Conservation (phyloP, 2,888 invertebrate species). For the Drosophila neonasuta region DNA sequence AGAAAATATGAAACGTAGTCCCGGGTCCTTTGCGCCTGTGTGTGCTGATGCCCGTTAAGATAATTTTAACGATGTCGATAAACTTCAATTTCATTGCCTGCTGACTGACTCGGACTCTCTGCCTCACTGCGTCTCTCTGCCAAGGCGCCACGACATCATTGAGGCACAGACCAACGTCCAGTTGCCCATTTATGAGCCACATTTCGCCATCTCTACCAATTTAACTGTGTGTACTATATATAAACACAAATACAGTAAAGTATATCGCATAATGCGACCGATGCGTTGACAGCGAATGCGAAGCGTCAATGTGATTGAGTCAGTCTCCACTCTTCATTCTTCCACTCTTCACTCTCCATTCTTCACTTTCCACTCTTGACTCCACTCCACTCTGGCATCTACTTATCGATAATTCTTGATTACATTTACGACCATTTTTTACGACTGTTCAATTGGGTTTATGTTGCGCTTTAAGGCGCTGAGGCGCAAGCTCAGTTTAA, state of each 20-base stretch:
- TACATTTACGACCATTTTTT: conserved; percentile 40
- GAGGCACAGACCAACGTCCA: conserved; percentile 11
- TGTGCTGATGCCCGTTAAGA: conserved; percentile 71
- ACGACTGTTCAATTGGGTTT: neutral
- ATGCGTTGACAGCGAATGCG: conserved; percentile 47
- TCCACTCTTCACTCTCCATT: neutral
- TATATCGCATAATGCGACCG: conserved; percentile 58
- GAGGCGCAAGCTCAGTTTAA: neutral
- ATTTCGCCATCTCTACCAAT: conserved; percentile 47
- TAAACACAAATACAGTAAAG: neutral
- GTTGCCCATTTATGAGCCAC: conserved; percentile 53
- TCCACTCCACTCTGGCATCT: conserved; percentile 10
- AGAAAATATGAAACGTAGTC: conserved; percentile 35
- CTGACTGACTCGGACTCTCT: conserved; percentile 35
- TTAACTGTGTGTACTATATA: conserved; percentile 51
- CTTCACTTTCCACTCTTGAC: no score
- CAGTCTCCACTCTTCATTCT: neutral
- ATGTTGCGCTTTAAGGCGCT: neutral
- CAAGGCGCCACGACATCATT: neutral
- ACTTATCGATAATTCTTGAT: conserved; percentile 64
- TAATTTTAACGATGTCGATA: conserved; percentile 77
- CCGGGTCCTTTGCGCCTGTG: conserved; percentile 31
- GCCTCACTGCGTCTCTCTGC: no score
- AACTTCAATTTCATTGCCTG: conserved; percentile 76
- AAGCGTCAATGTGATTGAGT: conserved; percentile 29